Base-by-base conservation (phyloP, 2,797 vertebrate genomes). In the Nyctalus aviator region DNA sequence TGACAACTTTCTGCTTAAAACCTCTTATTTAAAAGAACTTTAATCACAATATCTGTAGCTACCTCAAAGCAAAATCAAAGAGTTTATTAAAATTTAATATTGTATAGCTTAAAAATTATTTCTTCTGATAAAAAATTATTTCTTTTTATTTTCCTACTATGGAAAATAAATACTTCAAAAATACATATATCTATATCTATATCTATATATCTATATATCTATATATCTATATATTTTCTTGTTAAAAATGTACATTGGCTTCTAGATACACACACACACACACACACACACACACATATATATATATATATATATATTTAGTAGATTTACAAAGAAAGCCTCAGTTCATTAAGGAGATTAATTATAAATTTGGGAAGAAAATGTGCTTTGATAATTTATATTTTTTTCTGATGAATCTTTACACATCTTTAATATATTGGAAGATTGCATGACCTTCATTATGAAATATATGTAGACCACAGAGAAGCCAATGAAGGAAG, bases 331-430 rank as follows among this genome's bases (percentile, higher is more conserved):
- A 83, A 85, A 66, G 57, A 76, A 81, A 85, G 17, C 21, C 8
- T 78, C 55, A 30, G 66, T 50, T 85, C 81, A 90, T 85, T 90
- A 87, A 76, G 89, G 72, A 86, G 46, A 41, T 95, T 94, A 93
- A 68, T 77, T 32, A 92, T 71, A 75, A 71, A 13, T 90, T 96
- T 84, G 20, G 73, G 41, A 90, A 13, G 35, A 81, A 81, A 94
- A 90, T 95, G 64, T 95, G 18, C 55, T 94, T 82, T 64, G 75
- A 85, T 94, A 79, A 95, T 81, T 90, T 76, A 92, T 79, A 85
- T n/a, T 2, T 13, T 72, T 91, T 83, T 20, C 50, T 95, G 79
- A 94, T 57, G 71, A 94, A 84, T 68, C 35, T 92, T 86, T 41
- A 48, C 13, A 48, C n/a, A 32, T 89, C 8, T 94, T 96, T 90